Evolutionary conservation across 2,113 vertebrate genomes (phyloP), one percentile per base, ranked within the genome.

Genomic region (Bufo bufo): DNA sequence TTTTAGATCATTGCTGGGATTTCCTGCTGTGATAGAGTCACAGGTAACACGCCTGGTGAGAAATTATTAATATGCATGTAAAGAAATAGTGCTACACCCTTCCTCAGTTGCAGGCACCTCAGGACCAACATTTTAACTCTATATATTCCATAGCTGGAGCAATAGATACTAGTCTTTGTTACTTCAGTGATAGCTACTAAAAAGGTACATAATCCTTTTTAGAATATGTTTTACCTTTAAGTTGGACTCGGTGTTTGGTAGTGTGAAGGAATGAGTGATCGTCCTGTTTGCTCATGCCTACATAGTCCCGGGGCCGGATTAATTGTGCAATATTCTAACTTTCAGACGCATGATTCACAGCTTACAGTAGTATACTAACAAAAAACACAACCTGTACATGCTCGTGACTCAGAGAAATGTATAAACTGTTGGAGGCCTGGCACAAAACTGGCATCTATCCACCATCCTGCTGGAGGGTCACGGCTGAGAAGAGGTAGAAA

Each of bases 231-330:
- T 12, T 13, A 0, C 56, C 43, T 74, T 74, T 33, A 47, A 74
- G 43, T 23, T 6, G 43, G 71, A 49, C 45, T 49, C 66, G 3
- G 9, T 69, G 33, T 47, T 72, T 54, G 20, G 12, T 17, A 59
- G 12, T 9, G n/a, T 7, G n/a, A 50, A n/a, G 47, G 45, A 19
- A 12, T 16, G 13, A 45, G 81, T 83, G 63, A 66, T 45, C 0
- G 81, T 74, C 83, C 47, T 45, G 69, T 72, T 43, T 45, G 52
- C 45, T 72, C 83, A 74, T 85, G 66, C 33, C 69, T 85, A 74
- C 52, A 19, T 33, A 71, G 50, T 58, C 6, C 69, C 13, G 33
- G 50, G n/a, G 20, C 66, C 45, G 52, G 83, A 59, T 9, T 33
- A 16, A 71, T 84, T 58, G 69, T 45, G 50, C 33, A 85, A 85